phyloP scores from a whole-genome alignment of 2,113 vertebrate species.

The Phrynosoma platyrhinos region DNA sequence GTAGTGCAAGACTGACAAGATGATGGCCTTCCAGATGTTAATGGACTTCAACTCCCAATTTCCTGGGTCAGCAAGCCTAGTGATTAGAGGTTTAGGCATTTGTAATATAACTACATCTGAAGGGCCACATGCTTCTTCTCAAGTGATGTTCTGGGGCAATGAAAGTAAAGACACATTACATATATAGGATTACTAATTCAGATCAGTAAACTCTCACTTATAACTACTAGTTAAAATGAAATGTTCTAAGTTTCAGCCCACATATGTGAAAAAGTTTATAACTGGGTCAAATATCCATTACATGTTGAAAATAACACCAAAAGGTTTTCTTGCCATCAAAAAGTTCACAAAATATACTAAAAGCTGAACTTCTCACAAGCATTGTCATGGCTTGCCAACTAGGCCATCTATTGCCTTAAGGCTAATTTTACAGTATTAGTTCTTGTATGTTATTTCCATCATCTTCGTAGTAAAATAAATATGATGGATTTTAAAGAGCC shows the following conservation, averaged over 20 bases:
- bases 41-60: background rate
- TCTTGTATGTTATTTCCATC: background rate
- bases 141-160: background rate
- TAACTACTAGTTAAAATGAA: background rate
- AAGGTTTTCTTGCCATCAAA: background rate
- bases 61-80: too few relatives aligned
- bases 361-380: background rate
- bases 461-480: background rate
- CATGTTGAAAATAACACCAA: background rate
- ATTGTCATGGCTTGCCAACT: background rate
- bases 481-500: background rate
- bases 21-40: background rate
- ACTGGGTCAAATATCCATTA: background rate
- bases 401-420: background rate
- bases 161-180: background rate
- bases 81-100: background rate
- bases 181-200: background rate
- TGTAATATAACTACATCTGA: background rate
- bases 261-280: background rate
- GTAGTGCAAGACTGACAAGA: background rate
- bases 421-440: background rate
- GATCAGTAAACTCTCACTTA: background rate
- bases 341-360: background rate
- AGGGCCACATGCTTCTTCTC: background rate
- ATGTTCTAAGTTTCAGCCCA: background rate